These are phyloP conservation scores for Ophiodon elongatus DNA, from an alignment of 2,113 vertebrate species.

Conservation along the genomic window DNA sequence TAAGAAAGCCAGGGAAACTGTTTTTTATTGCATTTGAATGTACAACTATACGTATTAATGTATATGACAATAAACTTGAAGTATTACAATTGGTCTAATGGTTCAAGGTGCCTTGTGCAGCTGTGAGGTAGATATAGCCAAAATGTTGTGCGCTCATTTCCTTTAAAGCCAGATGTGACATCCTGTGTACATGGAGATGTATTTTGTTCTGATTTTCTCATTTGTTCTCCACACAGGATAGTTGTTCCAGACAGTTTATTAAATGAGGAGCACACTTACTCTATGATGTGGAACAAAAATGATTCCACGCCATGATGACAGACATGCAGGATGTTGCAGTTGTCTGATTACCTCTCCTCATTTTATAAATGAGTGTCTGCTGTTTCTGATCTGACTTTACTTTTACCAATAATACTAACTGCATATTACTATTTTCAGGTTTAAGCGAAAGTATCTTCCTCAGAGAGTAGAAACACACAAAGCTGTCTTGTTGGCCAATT, in stretches of 20 bases:
- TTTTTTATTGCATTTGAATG: too few species aligned
- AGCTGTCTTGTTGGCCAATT: not conserved
- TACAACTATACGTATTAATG: too few species aligned
- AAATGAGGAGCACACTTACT: not conserved
- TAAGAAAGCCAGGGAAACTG: too few species aligned
- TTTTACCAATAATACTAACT: not conserved
- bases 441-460: not conserved
- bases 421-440: not conserved
- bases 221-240: not conserved
- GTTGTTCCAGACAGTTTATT: not conserved
- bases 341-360: not conserved
- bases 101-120: not conserved
- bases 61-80: not conserved
- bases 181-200: not conserved
- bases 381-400: not conserved
- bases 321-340: conserved; percentile 23
- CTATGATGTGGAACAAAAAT: not conserved
- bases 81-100: not conserved
- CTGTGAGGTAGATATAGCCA: not conserved
- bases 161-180: not conserved
- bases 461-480: not conserved
- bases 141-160: not conserved
- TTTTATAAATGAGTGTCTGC: not conserved
- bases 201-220: not conserved
- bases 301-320: not conserved